phyloP scores from a whole-genome alignment of 1,140 invertebrate genomes.

The Coelopa frigida region DNA sequence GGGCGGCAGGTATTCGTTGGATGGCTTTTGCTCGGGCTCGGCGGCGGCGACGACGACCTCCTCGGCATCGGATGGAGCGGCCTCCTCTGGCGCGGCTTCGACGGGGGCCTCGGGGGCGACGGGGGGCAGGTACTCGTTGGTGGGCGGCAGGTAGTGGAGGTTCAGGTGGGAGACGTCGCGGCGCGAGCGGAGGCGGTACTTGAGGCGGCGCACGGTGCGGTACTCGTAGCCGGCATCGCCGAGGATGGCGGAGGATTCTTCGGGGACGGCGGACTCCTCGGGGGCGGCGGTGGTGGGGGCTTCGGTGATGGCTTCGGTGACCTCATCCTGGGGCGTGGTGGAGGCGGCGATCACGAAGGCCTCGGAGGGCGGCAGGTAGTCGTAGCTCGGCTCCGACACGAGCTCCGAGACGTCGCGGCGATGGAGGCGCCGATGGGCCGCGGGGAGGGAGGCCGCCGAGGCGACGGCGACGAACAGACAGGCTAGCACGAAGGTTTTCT shows the following conservation, averaged over 20 bases:
- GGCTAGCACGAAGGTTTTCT: slow-evolving; percentile 36
- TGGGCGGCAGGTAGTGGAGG: slow-evolving; percentile 11
- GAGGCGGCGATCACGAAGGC: slow-evolving; percentile 7
- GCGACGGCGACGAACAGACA: slow-evolving; percentile 18
- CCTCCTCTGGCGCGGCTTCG: not conserved
- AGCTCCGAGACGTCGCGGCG: slow-evolving; percentile 35
- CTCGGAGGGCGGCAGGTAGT: slow-evolving; percentile 26
- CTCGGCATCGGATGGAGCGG: slow-evolving; percentile 19
- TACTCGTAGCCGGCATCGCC: slow-evolving; percentile 33
- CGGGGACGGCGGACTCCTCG: slow-evolving; percentile 24
- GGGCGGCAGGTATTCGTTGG: slow-evolving; percentile 29
- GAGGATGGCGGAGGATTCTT: slow-evolving; percentile 18
- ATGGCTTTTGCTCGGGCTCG: slow-evolving; percentile 5
- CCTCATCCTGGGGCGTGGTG: not conserved
- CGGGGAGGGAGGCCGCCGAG: slow-evolving; percentile 15
- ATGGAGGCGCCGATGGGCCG: slow-evolving; percentile 22
- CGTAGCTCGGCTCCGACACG: slow-evolving; percentile 18
- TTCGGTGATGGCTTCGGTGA: not conserved
- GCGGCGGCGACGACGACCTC: slow-evolving; percentile 7
- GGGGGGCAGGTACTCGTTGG: slow-evolving; percentile 28
- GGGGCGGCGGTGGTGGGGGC: slow-evolving; percentile 18
- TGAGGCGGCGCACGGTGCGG: slow-evolving; percentile 30
- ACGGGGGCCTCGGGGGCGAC: slow-evolving; percentile 20
- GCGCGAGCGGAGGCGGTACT: slow-evolving; percentile 30
- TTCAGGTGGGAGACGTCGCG: slow-evolving; percentile 36